These are phyloP conservation scores for Lacerta agilis DNA, from an alignment of 2,797 vertebrate species.

Conservation along the genomic window DNA sequence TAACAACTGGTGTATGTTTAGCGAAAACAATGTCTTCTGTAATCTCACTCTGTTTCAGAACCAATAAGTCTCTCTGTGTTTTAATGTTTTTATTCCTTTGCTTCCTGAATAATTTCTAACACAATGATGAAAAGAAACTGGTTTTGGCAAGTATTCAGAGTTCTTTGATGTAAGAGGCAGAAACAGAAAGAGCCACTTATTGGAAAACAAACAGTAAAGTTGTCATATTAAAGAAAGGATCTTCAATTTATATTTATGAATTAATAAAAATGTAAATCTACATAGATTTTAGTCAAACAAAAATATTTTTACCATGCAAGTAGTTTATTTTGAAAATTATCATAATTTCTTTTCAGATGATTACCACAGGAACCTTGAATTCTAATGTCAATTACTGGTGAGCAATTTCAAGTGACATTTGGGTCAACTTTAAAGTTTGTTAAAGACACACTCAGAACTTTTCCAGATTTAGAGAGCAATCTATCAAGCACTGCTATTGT, in stretches of 20 bases:
- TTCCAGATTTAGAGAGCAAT: slow-evolving; percentile 5
- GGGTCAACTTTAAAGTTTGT: slow-evolving; percentile 29
- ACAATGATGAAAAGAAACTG: slow-evolving; percentile 30
- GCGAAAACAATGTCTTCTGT: slow-evolving; percentile 12
- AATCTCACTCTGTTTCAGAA: slow-evolving; percentile 50
- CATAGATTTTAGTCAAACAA: slow-evolving; percentile 65
- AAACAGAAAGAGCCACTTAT: slow-evolving; percentile 55
- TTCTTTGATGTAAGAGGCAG: slow-evolving; percentile 48
- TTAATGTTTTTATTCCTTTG: slow-evolving; percentile 47
- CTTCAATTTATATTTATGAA: slow-evolving; percentile 70
- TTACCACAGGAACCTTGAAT: slow-evolving; percentile 58
- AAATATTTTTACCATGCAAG: slow-evolving; percentile 70
- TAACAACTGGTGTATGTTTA: slow-evolving; percentile 14
- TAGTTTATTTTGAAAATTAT: slow-evolving; percentile 67
- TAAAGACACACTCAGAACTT: slow-evolving; percentile 36
- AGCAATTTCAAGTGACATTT: slow-evolving; percentile 51
- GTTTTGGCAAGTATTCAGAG: slow-evolving; percentile 37
- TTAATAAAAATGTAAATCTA: slow-evolving; percentile 75
- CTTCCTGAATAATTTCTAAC: slow-evolving; percentile 55
- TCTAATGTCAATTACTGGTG: slow-evolving; percentile 54
- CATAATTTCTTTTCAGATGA: slow-evolving; percentile 58
- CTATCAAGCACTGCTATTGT: background rate
- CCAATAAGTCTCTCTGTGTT: slow-evolving; percentile 3
- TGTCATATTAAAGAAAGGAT: slow-evolving; percentile 59
- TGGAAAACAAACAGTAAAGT: slow-evolving; percentile 58